Conservation (phyloP, 1,140 invertebrate species). For the Macrosteles quadrilineatus region DNA sequence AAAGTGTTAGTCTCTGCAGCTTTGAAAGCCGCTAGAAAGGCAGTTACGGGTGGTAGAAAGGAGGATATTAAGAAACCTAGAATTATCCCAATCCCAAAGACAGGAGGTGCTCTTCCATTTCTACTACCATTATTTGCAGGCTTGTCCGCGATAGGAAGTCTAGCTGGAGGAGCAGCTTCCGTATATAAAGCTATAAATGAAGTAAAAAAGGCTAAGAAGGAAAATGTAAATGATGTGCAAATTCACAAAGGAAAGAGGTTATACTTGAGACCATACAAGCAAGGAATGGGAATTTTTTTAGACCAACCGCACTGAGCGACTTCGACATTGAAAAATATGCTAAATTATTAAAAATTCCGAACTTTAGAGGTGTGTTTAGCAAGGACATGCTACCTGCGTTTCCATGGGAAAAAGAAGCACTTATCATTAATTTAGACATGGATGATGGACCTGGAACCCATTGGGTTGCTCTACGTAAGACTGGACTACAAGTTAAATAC, state of each 20-base stretch:
- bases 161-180: background rate
- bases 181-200: background rate
- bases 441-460: conserved; percentile 42
- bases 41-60: background rate
- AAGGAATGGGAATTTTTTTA: background rate
- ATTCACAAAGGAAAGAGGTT: conserved; percentile 5
- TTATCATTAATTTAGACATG: conserved; percentile 46
- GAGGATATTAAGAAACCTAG: no score
- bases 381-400: conserved; percentile 30
- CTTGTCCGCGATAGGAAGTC: background rate
- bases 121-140: conserved; percentile 2
- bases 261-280: conserved; percentile 21
- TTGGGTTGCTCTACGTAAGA: conserved; percentile 46
- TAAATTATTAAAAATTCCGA: conserved; percentile 15
- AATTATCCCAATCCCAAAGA: no score
- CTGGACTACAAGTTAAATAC: conserved; percentile 6
- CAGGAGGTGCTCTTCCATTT: background rate
- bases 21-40: no score
- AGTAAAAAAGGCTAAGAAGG: background rate
- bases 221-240: background rate
- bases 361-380: conserved; percentile 35
- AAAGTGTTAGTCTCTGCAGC: no score
- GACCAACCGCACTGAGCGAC: conserved; percentile 14
- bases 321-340: conserved; percentile 5
- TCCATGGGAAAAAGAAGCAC: conserved; percentile 41